A percentile compares a stretch with the other conserved stretches of the same genome.
These are phyloP conservation scores for Acromyrmex heyeri DNA, from an alignment of 1,140 invertebrate species.

Conservation along the genomic window DNA sequence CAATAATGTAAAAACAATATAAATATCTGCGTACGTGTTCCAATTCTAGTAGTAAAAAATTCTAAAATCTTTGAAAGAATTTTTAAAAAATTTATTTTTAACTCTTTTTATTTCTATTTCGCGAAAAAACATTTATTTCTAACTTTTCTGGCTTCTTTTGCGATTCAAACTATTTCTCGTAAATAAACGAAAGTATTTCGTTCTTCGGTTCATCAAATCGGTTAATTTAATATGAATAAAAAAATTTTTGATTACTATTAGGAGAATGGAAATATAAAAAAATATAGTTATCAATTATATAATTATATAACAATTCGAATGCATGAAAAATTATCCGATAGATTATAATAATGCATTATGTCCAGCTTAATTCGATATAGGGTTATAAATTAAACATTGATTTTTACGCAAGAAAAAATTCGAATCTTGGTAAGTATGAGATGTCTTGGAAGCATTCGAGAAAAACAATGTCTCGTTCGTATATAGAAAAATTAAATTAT, in stretches of 20 bases:
- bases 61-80: background rate
- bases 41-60: background rate
- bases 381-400: background rate
- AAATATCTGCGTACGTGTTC: background rate
- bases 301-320: background rate
- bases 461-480: background rate
- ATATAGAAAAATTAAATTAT: background rate
- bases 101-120: too few species aligned
- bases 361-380: background rate
- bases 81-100: background rate
- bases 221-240: background rate
- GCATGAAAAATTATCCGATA: background rate
- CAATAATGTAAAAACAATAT: background rate
- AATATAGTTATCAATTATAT: background rate
- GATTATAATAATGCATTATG: background rate
- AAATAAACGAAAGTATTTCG: background rate
- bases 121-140: too few species aligned
- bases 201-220: background rate
- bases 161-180: background rate
- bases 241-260: too few species aligned
- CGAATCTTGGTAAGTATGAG: background rate
- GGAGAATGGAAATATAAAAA: background rate
- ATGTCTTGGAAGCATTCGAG: background rate
- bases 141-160: background rate
- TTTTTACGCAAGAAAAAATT: background rate